phyloP scores from a whole-genome alignment of 2,888 invertebrate species.

The Allolobophora icterica region DNA sequence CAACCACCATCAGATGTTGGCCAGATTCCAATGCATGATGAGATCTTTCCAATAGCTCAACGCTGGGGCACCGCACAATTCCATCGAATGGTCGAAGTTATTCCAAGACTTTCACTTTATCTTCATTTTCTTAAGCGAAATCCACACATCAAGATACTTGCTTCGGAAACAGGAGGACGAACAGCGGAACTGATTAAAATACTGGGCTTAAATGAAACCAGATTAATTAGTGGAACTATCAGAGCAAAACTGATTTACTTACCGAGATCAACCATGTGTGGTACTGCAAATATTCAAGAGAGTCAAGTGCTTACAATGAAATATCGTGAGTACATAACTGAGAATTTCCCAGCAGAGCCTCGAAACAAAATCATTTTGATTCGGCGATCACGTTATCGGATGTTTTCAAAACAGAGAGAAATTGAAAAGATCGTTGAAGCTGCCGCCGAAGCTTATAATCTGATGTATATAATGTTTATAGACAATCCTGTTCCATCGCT shows the following conservation, averaged over 20 bases:
- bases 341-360: neutral
- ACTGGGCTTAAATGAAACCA: neutral
- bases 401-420: too few relatives aligned
- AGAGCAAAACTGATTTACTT: constrained; percentile 19
- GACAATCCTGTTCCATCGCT: constrained; percentile 33
- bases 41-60: constrained; percentile 39
- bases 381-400: too few relatives aligned
- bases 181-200: neutral
- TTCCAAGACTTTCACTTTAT: constrained; percentile 36
- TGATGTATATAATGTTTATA: constrained; percentile 30
- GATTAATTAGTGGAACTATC: neutral
- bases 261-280: constrained; percentile 6
- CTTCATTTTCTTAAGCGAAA: too few relatives aligned
- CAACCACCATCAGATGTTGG: neutral
- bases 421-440: constrained; percentile 35
- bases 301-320: neutral
- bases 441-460: neutral
- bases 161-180: too few relatives aligned
- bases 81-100: constrained; percentile 36
- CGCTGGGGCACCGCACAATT: constrained; percentile 37
- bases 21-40: constrained; percentile 24
- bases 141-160: too few relatives aligned
- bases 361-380: too few relatives aligned
- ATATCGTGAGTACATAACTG: neutral
- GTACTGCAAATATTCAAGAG: constrained; percentile 22